Evolutionary conservation across 2,888 invertebrate species (phyloP).

Genomic region (Reticulitermes lucifugus): DNA sequence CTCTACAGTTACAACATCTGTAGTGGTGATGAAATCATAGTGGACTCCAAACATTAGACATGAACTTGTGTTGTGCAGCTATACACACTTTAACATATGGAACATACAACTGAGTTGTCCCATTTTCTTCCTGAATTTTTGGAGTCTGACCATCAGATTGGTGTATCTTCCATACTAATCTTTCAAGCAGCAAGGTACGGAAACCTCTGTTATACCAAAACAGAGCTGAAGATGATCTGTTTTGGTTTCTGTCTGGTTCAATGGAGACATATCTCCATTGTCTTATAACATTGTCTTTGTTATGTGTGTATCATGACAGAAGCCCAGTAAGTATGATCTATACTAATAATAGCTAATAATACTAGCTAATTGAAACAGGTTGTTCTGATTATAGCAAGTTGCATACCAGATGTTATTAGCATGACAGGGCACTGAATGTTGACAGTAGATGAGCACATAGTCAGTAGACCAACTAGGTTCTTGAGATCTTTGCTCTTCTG

Average conservation of each 20-base stretch:
- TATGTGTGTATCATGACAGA: background rate
- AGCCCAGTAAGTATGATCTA: no score
- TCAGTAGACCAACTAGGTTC: background rate
- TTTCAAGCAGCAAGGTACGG: background rate
- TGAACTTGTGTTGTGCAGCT: no score
- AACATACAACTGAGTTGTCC: no score
- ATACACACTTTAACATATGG: no score
- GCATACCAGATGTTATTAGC: no score
- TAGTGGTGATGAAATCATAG: constrained; percentile 91
- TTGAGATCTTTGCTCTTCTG: no score
- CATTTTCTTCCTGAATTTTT: no score
- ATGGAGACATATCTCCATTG: no score
- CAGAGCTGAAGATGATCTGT: background rate
- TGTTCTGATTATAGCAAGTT: background rate
- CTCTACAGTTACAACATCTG: constrained; percentile 92
- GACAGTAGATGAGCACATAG: background rate
- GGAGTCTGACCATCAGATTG: no score
- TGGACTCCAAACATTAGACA: constrained; percentile 76
- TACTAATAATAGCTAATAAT: background rate
- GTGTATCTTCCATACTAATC: no score
- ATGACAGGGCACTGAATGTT: background rate
- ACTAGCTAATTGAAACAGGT: background rate
- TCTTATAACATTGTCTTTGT: background rate
- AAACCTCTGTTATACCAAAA: background rate
- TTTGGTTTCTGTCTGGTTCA: no score